These are phyloP conservation scores for Anhinga anhinga DNA, from an alignment of 2,113 vertebrate species.

Conservation along the genomic window DNA sequence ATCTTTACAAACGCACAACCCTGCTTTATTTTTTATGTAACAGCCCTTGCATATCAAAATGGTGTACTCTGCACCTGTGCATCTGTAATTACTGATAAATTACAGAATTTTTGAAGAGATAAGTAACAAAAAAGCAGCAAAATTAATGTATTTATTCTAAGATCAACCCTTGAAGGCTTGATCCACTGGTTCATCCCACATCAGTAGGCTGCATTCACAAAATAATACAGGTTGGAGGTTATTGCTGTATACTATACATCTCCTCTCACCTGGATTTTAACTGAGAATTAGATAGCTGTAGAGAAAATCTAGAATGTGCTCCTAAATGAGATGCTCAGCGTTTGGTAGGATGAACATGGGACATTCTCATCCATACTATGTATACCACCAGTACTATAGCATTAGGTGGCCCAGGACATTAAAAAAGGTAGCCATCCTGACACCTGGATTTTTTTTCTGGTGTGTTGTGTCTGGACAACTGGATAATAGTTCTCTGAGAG, in stretches of 20 bases:
- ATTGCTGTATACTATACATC: neutral
- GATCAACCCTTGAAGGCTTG: neutral
- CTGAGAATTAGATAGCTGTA: neutral
- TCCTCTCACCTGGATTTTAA: neutral
- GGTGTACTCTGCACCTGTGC: neutral
- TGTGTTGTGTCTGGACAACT: neutral
- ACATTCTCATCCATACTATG: neutral
- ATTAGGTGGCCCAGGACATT: neutral
- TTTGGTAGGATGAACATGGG: neutral
- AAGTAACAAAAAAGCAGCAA: neutral
- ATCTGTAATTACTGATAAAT: neutral
- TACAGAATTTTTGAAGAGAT: neutral
- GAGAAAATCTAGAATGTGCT: neutral
- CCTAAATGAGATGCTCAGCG: neutral
- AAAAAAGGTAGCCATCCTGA: neutral
- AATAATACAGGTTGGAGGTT: neutral
- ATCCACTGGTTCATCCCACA: neutral
- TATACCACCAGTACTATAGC: neutral
- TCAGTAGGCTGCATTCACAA: neutral
- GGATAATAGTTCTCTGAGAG: neutral
- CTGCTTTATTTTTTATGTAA: neutral
- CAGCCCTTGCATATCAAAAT: neutral
- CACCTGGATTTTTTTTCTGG: neutral
- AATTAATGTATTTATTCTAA: neutral
- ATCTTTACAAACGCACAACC: neutral